phyloP scores from a whole-genome alignment of 2,888 invertebrate genomes.

The Napeogenes sylphis region DNA sequence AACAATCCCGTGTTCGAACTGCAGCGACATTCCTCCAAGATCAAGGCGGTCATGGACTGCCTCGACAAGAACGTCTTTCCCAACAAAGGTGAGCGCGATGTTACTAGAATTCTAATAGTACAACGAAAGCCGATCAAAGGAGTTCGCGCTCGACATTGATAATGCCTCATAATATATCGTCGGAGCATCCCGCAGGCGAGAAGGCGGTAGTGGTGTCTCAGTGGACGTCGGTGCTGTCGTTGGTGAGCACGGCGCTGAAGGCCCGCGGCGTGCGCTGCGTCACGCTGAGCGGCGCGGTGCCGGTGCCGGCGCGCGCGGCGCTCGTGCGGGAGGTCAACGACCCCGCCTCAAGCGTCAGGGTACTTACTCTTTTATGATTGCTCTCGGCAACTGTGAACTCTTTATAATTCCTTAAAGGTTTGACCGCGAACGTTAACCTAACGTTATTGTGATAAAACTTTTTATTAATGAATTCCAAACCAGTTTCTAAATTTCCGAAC shows the following conservation, averaged over 20 bases:
- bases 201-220: conserved; percentile 94
- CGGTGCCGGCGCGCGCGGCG: conserved; percentile 83
- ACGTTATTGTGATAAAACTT: too few relatives aligned
- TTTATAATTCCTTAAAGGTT: too few relatives aligned
- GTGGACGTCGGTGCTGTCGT: conserved; percentile 89
- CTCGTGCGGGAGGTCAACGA: conserved; percentile 86
- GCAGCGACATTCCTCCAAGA: conserved; percentile 81
- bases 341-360: conserved; percentile 74
- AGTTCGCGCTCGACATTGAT: too few relatives aligned
- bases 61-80: conserved; percentile 73
- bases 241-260: conserved; percentile 82
- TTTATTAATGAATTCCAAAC: too few relatives aligned
- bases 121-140: too few relatives aligned
- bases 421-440: too few relatives aligned
- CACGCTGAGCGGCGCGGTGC: conserved; percentile 86
- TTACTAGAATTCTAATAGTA: neutral
- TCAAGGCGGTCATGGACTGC: conserved; percentile 77
- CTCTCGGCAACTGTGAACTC: too few relatives aligned
- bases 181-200: conserved; percentile 59
- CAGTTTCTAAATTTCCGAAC: too few relatives aligned
- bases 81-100: conserved; percentile 48
- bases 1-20: conserved; percentile 85
- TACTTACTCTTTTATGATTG: conserved; percentile 35
- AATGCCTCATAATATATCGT: too few relatives aligned
- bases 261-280: conserved; percentile 73